phyloP scores from a whole-genome alignment of 2,797 vertebrate genomes.

The Gymnoscopelus microlampas region DNA sequence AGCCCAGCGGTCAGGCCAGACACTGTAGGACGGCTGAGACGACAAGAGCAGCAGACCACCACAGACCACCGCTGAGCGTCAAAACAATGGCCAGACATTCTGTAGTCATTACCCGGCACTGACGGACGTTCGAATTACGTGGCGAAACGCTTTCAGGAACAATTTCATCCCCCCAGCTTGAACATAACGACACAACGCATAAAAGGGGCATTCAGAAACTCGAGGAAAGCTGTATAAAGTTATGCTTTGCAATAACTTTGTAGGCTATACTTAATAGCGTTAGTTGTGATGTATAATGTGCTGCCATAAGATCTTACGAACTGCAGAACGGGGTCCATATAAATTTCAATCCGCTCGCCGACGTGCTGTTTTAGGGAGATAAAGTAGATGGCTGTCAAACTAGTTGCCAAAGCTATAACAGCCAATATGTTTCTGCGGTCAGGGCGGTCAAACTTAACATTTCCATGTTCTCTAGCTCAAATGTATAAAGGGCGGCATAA shows the following conservation, averaged over 20 bases:
- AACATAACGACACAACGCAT: background rate
- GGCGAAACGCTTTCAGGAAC: slow-evolving; percentile 35
- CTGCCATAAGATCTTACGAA: slow-evolving; percentile 25
- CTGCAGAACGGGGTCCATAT: background rate
- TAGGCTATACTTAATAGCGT: slow-evolving; percentile 41
- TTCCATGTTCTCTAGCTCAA: slow-evolving; percentile 61
- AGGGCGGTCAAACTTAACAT: slow-evolving; percentile 63
- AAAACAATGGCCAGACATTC: slow-evolving; percentile 18
- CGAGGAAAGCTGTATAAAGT: slow-evolving; percentile 49
- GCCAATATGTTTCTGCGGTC: slow-evolving; percentile 65
- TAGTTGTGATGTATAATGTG: slow-evolving; percentile 33
- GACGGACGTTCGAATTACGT: slow-evolving; percentile 49
- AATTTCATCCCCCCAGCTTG: slow-evolving; percentile 25
- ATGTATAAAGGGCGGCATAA: slow-evolving; percentile 45
- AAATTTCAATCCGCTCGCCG: slow-evolving; percentile 22
- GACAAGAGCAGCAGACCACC: slow-evolving; percentile 18
- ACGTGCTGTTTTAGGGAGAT: slow-evolving; percentile 38
- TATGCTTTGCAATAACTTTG: slow-evolving; percentile 55
- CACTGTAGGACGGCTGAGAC: slow-evolving; percentile 10
- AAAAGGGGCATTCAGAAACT: slow-evolving; percentile 16
- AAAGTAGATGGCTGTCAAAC: slow-evolving; percentile 52
- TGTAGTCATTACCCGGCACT: slow-evolving; percentile 49
- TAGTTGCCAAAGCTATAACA: slow-evolving; percentile 61
- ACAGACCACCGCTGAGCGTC: background rate
- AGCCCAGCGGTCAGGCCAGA: slow-evolving; percentile 58